Evolutionary conservation across 2,888 invertebrate genomes (phyloP), one percentile per base, ranked within the genome.

Genomic region (Macrophya alboannulata): DNA sequence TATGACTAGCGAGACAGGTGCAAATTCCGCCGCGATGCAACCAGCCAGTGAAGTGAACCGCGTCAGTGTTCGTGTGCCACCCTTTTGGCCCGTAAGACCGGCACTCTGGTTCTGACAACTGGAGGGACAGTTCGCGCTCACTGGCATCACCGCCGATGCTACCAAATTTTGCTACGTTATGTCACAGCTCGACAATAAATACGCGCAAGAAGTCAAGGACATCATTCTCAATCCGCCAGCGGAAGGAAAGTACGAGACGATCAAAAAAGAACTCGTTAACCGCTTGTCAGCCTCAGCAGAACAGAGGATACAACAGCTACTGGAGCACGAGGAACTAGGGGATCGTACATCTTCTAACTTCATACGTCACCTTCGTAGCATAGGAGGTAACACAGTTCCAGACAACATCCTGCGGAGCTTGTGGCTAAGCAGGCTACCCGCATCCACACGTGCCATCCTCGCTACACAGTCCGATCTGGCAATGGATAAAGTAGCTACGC

Each of bases 301-400:
- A 9, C 79, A 87, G 43, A 86, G 86, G 17, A 87, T 88, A 3
- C 85, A 86, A 6, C 85, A 85, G 17, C 86, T 89, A 4, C 85
- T 89, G 0, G 88, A 88, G 48, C 51, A 55, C 2, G 88, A 87
- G n/a, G 86, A 87, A 4, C 83, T 88, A 4, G 88, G 88, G 15
- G 87, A 89, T 84, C 72, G 89, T n/a, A 88, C 86, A 65, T 90
- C 90, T 9, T 89, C 90, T 0, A 90, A 91, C 79, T 90, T 90
- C 62, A 79, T 90, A 9, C 88, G 89, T 0, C 88, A 89, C 37
- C 84, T 90, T 1, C 83, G 84, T 3, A 48, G 55, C 0, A 85
- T 89, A 0, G 89, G 88, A 0, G 88, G 88, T 21, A 77, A 55
- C 1, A 55, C 37, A 3, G 84, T 88, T 0, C 59, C 86, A 1